Base-by-base conservation (phyloP, 2,113 vertebrate genomes). In the Tringa solitaria region DNA sequence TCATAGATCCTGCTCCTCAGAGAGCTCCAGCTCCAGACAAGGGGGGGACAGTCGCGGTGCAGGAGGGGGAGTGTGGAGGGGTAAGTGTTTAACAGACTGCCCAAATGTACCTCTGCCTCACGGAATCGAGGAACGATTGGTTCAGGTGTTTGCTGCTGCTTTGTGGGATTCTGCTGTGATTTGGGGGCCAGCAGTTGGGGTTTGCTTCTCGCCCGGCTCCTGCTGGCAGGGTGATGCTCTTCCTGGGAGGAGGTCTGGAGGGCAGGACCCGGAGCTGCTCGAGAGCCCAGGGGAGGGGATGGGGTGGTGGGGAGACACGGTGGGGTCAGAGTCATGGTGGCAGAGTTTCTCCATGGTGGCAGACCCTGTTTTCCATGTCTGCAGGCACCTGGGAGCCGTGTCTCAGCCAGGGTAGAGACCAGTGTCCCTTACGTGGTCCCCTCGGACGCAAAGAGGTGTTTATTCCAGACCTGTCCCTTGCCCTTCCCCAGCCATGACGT, bases 361-460 rank as follows among this genome's bases (percentile, higher is more conserved):
- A 65, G 32, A 12, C 2, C 7, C 2, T 6, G 1, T 10, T 6
- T 32, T 2, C 17, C 1, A 0, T 0, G 16, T 5, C 51, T 30
- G 50, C 12, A 24, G 75, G 84, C 5, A 4, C 1, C 72, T 7
- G 59, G 72, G 45, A n/a, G 76, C 28, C 5, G 32, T 3, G 4
- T 9, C 35, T 10, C 35, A 13, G 63, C 30, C 1, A 0, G 1
- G 7, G 48, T 6, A 8, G 2, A 32, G 46, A 8, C 10, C 26
- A 1, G 20, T 0, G 37, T 10, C 53, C 19, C 54, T 26, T 2
- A 2, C 0, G 14, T 0, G 14, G 65, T 41, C 3, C 0, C 6
- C 41, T 8, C 28, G 10, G 21, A 5, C 1, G 4, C 0, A 18
- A 3, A 20, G 15, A 7, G 57, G 46, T 30, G 19, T 12, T 59